Base-by-base conservation (phyloP, 1,140 invertebrate genomes). In the Drosophila willistoni region DNA sequence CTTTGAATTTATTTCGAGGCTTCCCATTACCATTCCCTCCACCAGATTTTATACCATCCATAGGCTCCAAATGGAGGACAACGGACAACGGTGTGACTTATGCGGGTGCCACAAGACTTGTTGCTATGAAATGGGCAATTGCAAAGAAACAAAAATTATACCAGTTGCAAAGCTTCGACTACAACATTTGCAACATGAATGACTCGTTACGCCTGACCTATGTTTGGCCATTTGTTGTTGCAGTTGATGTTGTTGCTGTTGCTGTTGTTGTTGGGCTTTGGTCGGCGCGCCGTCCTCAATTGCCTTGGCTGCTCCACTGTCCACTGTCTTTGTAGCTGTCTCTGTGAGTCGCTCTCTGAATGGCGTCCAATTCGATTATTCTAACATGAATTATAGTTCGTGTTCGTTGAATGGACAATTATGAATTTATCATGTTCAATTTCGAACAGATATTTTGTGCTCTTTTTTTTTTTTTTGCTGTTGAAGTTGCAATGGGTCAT, bases 361-460 rank as follows among this genome's bases (percentile, higher is more conserved):
- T 86, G 83, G 83, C 83, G 83, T 86, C 83, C 83, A 79, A 86
- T 86, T 86, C 83, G 84, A 86, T 86, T 86, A 87, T 89, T 87
- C 83, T 87, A 86, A 86, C 83, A 86, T 89, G 83, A 86, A 86
- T 89, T 86, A 86, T 86, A 87, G 84, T 86, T 86, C 83, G 79
- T 86, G 83, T 86, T 86, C 84, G 83, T 54, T 89, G 84, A 86
- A 86, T 86, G 84, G 83, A 86, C 83, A 86, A 86, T 86, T 86
- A 86, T 86, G 84, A 86, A 86, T 86, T 86, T 86, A 86, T 86
- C 83, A 86, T 86, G 83, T 86, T 86, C 83, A 86, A 89, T 86
- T 87, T 86, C 56, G 79, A 82, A 87, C 83, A 87, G 79, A 83
- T 86, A 87, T 79, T 87, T 87, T 87, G 75, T 71, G 83, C 76